Percentiles rank a stretch among this genome's conserved stretches.
These are phyloP conservation scores for Taphrorychus bicolor DNA, from an alignment of 2,888 invertebrate species.

Conservation along the genomic window DNA sequence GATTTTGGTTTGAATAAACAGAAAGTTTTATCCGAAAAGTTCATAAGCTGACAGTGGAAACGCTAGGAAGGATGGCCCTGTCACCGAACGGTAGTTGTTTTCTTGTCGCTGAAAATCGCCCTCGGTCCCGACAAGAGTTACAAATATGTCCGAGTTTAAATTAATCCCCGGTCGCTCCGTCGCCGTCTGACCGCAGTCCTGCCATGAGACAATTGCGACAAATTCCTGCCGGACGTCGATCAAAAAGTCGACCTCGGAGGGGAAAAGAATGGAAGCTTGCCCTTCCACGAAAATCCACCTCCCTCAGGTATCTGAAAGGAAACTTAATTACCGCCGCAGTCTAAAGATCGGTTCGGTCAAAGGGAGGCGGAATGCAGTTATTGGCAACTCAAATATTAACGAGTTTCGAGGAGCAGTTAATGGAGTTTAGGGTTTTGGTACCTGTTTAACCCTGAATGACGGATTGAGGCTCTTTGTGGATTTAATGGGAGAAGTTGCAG, in stretches of 20 bases:
- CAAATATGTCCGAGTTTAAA: background rate
- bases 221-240: background rate
- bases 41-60: background rate
- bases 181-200: background rate
- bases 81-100: background rate
- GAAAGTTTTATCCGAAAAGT: background rate
- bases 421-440: conserved; percentile 8
- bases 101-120: background rate
- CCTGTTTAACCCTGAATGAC: background rate
- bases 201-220: background rate
- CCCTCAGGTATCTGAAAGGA: background rate
- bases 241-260: no score
- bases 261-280: no score
- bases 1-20: no score
- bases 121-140: background rate
- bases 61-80: background rate
- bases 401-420: conserved; percentile 6
- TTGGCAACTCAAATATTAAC: conserved; percentile 15
- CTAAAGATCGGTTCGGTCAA: conserved; percentile 4
- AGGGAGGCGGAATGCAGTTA: conserved; percentile 16
- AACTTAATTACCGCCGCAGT: background rate
- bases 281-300: no score
- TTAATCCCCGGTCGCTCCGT: background rate
- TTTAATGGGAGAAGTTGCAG: background rate
- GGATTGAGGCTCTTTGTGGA: background rate